Percentiles rank a stretch among this genome's conserved stretches.
Evolutionary conservation across 2,888 invertebrate genomes (phyloP).

Genomic region (Phengaris alcon): DNA sequence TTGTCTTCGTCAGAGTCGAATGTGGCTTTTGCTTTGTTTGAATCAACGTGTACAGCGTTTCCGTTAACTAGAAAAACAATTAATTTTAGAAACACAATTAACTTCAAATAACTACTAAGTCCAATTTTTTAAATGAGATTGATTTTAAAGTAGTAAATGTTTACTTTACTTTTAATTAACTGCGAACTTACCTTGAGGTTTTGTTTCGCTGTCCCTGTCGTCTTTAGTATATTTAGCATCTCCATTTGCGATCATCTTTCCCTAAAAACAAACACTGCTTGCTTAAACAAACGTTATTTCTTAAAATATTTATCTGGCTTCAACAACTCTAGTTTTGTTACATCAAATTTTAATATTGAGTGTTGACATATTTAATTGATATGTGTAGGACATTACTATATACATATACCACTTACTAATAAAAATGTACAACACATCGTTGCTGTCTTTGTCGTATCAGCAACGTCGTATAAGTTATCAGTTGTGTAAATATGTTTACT

Average conservation of each 20-base stretch:
- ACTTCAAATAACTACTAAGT: background rate
- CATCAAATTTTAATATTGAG: no score
- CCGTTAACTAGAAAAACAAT: constrained; percentile 62
- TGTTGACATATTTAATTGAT: no score
- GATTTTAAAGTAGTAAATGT: background rate
- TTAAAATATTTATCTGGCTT: no score
- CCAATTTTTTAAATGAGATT: background rate
- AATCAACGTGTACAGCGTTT: constrained; percentile 66
- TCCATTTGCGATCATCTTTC: constrained; percentile 66
- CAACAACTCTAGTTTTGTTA: no score
- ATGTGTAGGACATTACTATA: no score
- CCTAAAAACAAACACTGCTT: constrained; percentile 47
- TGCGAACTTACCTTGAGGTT: constrained; percentile 60
- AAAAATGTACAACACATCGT: no score
- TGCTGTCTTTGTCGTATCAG: no score
- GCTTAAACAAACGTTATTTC: background rate
- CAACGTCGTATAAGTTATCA: no score
- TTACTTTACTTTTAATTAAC: constrained; percentile 12
- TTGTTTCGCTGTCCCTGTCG: constrained; percentile 51
- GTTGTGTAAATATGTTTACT: no score
- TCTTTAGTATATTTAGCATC: constrained; percentile 62
- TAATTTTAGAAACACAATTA: background rate
- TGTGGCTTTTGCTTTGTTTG: constrained; percentile 76
- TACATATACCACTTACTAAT: no score
- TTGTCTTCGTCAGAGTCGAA: constrained; percentile 79